These are phyloP conservation scores for Zaprionus lachaisei DNA, from an alignment of 1,140 invertebrate species.

Conservation along the genomic window DNA sequence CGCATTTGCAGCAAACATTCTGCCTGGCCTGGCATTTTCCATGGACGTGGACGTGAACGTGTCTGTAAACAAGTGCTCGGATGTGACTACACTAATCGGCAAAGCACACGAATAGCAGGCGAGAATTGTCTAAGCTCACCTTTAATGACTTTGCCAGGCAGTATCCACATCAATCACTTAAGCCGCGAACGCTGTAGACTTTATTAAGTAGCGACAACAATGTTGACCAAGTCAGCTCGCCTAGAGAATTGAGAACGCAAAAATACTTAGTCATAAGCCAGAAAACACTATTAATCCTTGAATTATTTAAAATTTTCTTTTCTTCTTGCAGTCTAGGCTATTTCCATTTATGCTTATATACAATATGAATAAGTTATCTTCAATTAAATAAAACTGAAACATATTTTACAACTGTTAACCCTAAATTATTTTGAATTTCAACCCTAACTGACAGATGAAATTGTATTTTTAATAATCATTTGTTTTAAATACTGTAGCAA, in stretches of 20 bases:
- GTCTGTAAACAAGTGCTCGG: background rate
- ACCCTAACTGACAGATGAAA: too few relatives aligned
- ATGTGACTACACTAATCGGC: background rate
- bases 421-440: too few relatives aligned
- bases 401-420: too few relatives aligned
- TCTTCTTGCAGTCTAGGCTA: too few relatives aligned
- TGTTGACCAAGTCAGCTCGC: slow-evolving; percentile 13
- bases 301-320: background rate
- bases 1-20: slow-evolving; percentile 38
- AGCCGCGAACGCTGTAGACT: background rate
- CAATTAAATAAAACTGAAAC: too few relatives aligned
- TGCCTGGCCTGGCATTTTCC: slow-evolving; percentile 38
- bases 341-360: too few relatives aligned
- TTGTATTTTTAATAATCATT: too few relatives aligned
- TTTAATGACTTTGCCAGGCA: background rate
- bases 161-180: slow-evolving; percentile 4
- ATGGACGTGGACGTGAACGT: background rate
- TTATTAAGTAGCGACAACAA: slow-evolving; percentile 1
- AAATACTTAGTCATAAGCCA: background rate
- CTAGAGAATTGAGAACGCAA: slow-evolving; percentile 37
- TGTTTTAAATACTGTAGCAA: background rate
- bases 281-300: background rate
- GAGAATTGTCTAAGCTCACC: background rate
- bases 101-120: slow-evolving; percentile 1
- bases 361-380: too few relatives aligned